Conservation (phyloP, 2,797 vertebrate genomes). For the Varecia variegata region DNA sequence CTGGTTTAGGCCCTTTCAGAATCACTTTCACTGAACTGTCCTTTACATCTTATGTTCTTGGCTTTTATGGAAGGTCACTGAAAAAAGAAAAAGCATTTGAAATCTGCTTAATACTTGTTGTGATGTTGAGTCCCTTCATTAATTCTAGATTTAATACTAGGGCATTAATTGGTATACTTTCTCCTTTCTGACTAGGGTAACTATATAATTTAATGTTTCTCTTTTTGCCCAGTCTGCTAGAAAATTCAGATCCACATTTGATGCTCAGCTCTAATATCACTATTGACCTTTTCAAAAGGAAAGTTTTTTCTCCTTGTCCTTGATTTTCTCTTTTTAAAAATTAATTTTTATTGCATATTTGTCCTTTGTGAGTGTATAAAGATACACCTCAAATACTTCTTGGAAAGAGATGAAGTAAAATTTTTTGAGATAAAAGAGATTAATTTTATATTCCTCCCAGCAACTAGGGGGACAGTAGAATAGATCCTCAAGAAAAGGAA, state of each 20-base stretch:
- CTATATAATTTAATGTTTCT: neutral
- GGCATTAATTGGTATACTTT: neutral
- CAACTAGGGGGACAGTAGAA: neutral
- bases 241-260: neutral
- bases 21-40: neutral
- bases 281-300: constrained; percentile 12
- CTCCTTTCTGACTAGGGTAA: neutral
- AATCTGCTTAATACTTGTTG: constrained; percentile 2
- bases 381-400: neutral
- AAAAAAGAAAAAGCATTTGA: neutral
- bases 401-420: neutral
- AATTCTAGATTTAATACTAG: neutral
- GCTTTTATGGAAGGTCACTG: neutral
- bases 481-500: neutral
- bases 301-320: neutral
- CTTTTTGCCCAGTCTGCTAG: neutral
- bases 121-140: neutral
- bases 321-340: neutral
- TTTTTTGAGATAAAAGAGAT: neutral
- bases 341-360: neutral
- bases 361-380: neutral
- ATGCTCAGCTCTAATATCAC: neutral
- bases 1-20: neutral
- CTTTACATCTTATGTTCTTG: neutral
- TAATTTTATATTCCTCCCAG: neutral